These are phyloP conservation scores for Melikaiella ostensackeni DNA, from an alignment of 2,888 invertebrate genomes.

Conservation along the genomic window DNA sequence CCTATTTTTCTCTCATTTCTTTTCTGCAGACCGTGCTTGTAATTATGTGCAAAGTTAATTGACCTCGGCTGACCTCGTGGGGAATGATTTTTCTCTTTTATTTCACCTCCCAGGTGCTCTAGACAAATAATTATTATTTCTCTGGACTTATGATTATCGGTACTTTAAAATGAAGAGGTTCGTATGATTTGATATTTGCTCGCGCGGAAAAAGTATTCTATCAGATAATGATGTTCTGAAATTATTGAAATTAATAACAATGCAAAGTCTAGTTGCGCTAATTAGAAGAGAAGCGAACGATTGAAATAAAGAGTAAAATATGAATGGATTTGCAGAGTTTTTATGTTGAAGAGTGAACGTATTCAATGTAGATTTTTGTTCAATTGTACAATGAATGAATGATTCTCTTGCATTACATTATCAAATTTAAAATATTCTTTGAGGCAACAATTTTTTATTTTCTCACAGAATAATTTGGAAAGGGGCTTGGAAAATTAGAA, in stretches of 20 bases:
- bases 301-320: neutral
- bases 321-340: neutral
- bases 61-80: neutral
- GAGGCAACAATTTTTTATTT: too few species aligned
- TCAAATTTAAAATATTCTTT: too few species aligned
- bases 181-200: neutral
- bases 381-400: neutral
- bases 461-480: too few species aligned
- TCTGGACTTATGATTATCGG: neutral
- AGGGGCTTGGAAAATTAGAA: too few species aligned
- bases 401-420: too few species aligned
- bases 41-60: neutral
- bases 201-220: neutral
- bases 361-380: neutral
- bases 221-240: neutral
- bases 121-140: neutral
- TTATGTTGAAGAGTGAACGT: neutral
- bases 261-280: neutral
- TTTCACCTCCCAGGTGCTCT: neutral
- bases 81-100: neutral
- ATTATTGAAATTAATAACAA: neutral
- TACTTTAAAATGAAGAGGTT: neutral
- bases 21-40: neutral
- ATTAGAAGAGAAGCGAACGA: neutral
- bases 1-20: neutral